Evolutionary conservation across 2,113 vertebrate species (phyloP).

Genomic region (Emberiza fucata): DNA sequence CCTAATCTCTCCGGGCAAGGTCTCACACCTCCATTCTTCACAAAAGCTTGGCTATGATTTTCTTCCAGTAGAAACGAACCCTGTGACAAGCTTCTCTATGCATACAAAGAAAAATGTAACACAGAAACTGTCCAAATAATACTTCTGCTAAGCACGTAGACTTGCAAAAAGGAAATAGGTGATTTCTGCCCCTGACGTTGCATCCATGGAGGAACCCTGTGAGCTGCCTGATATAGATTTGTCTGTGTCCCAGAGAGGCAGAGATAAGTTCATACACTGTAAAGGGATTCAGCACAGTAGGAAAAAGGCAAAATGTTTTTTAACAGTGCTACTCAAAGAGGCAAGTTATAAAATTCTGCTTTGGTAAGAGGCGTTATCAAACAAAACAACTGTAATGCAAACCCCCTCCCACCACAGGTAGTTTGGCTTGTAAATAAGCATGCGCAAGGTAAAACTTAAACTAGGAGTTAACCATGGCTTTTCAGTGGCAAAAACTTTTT

Average conservation of each 20-base stretch:
- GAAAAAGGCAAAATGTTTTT: background rate
- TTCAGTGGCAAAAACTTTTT: background rate
- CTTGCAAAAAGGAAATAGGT: background rate
- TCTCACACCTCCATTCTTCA: background rate
- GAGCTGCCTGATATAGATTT: background rate
- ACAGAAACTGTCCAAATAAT: background rate
- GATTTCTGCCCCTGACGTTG: background rate
- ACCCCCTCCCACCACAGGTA: accelerated
- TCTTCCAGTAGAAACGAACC: background rate
- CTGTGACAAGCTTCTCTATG: background rate
- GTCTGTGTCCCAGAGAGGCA: background rate
- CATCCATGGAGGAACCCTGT: background rate
- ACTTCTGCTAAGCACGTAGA: background rate
- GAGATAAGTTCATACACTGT: background rate
- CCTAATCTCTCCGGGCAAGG: background rate
- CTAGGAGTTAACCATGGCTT: background rate
- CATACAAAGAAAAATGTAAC: background rate
- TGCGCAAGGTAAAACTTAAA: background rate
- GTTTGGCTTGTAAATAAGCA: background rate
- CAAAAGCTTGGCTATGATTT: background rate
- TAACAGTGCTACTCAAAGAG: background rate
- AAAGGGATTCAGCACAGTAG: background rate
- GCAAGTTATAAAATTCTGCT: background rate
- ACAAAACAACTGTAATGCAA: background rate
- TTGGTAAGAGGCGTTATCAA: background rate